A percentile compares a stretch with the other conserved stretches of the same genome.
Conservation (phyloP, 2,888 invertebrate species). For the Diloba caeruleocephala region DNA sequence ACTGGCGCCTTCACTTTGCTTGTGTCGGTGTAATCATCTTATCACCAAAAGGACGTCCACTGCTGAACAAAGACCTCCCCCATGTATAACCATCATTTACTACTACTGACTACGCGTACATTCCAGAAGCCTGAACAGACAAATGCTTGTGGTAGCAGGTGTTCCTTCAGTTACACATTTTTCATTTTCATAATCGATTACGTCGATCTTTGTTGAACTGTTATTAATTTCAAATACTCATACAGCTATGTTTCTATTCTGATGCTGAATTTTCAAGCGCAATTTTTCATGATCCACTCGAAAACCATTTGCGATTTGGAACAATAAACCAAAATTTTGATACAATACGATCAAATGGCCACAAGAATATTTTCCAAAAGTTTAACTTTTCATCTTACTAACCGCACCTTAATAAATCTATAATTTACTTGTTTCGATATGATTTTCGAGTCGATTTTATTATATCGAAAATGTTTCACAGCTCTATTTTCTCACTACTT, state of each 20-base stretch:
- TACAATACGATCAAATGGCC: constrained; percentile 24
- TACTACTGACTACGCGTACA: no score
- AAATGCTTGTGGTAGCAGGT: no score
- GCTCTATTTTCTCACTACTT: constrained; percentile 46
- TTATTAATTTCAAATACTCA: constrained; percentile 10
- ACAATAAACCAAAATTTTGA: constrained; percentile 11
- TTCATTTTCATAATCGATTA: no score
- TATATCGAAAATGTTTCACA: constrained; percentile 44
- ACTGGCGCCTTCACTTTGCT: no score
- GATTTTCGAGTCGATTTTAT: constrained; percentile 42
- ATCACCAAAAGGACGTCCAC: no score
- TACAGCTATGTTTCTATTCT: constrained; percentile 4
- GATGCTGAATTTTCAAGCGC: constrained; percentile 1
- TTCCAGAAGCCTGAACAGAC: no score
- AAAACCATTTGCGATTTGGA: constrained; percentile 40
- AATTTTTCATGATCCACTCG: constrained; percentile 26
- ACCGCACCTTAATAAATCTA: constrained; percentile 43
- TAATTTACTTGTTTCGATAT: constrained; percentile 43
- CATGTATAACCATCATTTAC: no score
- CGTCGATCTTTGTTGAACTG: neutral
- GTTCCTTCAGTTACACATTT: no score
- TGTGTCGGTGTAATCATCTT: no score
- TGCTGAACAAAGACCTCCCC: no score
- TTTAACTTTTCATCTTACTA: constrained; percentile 36
- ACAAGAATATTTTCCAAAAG: constrained; percentile 39